These are phyloP conservation scores for Baryphthengus martii DNA, from an alignment of 2,113 vertebrate species.

Conservation along the genomic window DNA sequence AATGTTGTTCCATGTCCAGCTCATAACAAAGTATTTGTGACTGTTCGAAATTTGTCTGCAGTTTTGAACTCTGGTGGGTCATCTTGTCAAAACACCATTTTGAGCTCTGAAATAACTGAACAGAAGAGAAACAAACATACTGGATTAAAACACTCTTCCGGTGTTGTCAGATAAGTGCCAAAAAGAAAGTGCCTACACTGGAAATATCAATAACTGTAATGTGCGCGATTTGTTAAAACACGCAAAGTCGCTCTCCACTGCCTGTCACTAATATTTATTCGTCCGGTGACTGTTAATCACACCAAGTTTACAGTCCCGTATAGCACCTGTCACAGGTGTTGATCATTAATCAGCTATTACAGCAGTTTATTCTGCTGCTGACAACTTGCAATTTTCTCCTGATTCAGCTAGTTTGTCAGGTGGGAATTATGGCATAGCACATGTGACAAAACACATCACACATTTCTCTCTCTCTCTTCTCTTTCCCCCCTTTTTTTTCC, in stretches of 20 bases:
- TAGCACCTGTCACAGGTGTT: conserved; percentile 98
- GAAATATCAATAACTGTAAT: conserved; percentile 82
- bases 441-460: conserved; percentile 99
- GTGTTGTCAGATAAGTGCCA: conserved; percentile 66
- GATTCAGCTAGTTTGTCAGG: conserved; percentile 98
- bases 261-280: conserved; percentile 84
- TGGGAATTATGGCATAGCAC: conserved; percentile 97
- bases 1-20: not conserved
- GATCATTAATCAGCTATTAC: conserved; percentile 99
- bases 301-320: conserved; percentile 82
- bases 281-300: conserved; percentile 86
- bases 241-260: conserved; percentile 74
- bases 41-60: conserved; percentile 11
- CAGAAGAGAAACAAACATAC: conserved; percentile 58
- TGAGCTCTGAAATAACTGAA: conserved; percentile 56
- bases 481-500: conserved; percentile 68
- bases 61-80: conserved; percentile 52
- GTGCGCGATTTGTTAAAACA: conserved; percentile 78
- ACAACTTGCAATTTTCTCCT: conserved; percentile 99
- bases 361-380: conserved; percentile 96
- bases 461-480: conserved; percentile 68
- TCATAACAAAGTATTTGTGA: conserved; percentile 27
- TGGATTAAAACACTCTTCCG: conserved; percentile 43
- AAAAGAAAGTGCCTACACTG: conserved; percentile 66
- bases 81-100: conserved; percentile 69